Evolutionary conservation across 1,140 invertebrate species (phyloP), one percentile per base, ranked within the genome.

Genomic region (Apis dorsata): DNA sequence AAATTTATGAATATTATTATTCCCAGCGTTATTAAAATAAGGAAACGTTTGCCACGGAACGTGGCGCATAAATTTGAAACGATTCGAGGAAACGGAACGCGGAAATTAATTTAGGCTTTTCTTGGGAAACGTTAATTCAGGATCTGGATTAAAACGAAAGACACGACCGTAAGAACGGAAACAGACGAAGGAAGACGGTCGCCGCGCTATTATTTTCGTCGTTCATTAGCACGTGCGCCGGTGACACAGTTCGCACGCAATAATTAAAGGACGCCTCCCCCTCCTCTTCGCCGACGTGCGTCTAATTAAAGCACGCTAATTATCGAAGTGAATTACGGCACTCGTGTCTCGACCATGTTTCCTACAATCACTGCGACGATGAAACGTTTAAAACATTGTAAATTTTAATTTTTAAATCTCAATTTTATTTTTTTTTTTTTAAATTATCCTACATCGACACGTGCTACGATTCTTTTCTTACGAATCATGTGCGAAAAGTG

Each of bases 251-350:
- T 87, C 83, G 71, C 83, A 85, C 75, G 63, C 70, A 85, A 88
- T 88, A 88, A 88, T 88, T 88, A 88, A 88, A 88, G 79, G 86
- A 49, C 75, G 44, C 17, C 49, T 13, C 13, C 15, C 66, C 4
- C 34, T 44, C 74, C 70, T 9, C 28, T n/a, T 74, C 57, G 10
- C 66, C 34, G 65, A 66, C 71, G 78, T 79, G 63, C 71, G 79
- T 88, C 83, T 88, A 88, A 88, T 88, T 88, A 88, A 88, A 88
- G 86, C 74, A 81, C 44, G 66, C 60, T 87, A 88, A 87, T 85
- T 88, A 87, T 88, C 79, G 75, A 87, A 85, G 65, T 87, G 66
- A 88, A 87, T 85, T 85, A 87, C 86, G 70, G 55, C 21, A 68
- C 69, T 74, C 69, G 62, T 59, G 70, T 63, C 81, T 57, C 68